A percentile compares a stretch with the other conserved stretches of the same genome.
These are phyloP conservation scores for Argyresthia goedartella DNA, from an alignment of 2,888 invertebrate species.

Conservation along the genomic window DNA sequence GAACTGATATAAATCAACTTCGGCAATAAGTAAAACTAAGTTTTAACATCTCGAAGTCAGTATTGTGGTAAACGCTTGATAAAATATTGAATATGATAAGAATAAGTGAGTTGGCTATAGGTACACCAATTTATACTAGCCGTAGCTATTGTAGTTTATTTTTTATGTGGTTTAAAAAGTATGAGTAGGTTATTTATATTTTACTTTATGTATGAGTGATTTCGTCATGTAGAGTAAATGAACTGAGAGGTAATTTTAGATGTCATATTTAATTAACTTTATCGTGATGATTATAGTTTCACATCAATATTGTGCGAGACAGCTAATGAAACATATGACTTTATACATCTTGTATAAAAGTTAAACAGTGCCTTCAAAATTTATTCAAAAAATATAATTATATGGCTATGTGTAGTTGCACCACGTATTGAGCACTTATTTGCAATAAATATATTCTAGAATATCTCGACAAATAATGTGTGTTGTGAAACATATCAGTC, in stretches of 20 bases:
- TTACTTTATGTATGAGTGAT: neutral
- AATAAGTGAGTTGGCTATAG: slow-evolving; percentile 46
- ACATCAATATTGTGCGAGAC: neutral
- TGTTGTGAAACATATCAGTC: too few relatives aligned
- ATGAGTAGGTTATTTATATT: slow-evolving; percentile 2
- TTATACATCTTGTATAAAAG: neutral
- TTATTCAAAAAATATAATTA: neutral
- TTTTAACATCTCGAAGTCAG: slow-evolving; percentile 54
- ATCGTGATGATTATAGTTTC: neutral
- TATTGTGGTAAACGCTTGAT: slow-evolving; percentile 46
- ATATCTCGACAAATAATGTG: too few relatives aligned
- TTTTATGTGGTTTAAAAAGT: slow-evolving; percentile 24
- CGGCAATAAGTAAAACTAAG: slow-evolving; percentile 54
- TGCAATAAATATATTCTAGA: too few relatives aligned
- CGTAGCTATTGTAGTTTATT: slow-evolving; percentile 54
- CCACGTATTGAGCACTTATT: too few relatives aligned
- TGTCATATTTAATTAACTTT: neutral
- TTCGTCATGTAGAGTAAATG: neutral
- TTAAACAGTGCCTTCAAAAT: slow-evolving; percentile 4
- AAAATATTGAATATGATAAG: slow-evolving; percentile 42
- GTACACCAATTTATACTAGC: slow-evolving; percentile 55
- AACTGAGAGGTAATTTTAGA: slow-evolving; percentile 1
- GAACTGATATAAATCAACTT: slow-evolving; percentile 7
- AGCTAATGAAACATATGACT: neutral
- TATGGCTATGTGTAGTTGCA: too few relatives aligned